phyloP scores from a whole-genome alignment of 2,113 vertebrate species.

The Rhinolophus ferrumequinum region DNA sequence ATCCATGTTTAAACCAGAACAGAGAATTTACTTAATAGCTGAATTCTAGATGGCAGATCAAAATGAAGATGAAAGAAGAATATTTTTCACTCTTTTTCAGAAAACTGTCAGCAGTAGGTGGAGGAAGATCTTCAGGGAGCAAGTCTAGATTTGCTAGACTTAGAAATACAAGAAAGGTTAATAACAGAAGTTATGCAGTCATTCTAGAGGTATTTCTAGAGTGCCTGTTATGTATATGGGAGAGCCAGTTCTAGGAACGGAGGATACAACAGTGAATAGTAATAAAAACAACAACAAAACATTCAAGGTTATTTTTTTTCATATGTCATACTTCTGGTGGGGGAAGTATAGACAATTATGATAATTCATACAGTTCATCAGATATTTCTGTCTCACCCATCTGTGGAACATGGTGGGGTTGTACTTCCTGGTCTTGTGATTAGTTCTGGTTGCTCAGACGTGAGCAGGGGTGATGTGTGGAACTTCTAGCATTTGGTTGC shows the following conservation, averaged over 20 bases:
- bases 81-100: conserved; percentile 51
- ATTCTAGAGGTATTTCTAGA: neutral
- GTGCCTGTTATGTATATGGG: neutral
- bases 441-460: neutral
- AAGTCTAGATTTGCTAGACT: neutral
- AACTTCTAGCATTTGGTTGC: neutral
- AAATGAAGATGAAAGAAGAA: conserved; percentile 49
- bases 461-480: neutral
- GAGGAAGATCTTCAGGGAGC: conserved; percentile 18
- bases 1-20: conserved; percentile 17
- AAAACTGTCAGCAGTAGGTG: conserved; percentile 36
- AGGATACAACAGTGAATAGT: neutral
- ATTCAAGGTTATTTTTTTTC: neutral
- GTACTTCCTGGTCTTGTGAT: neutral
- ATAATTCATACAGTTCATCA: neutral
- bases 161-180: neutral
- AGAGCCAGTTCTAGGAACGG: neutral
- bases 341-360: neutral
- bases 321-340: neutral
- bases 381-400: neutral
- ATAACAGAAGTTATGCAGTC: neutral
- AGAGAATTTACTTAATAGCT: conserved; percentile 34
- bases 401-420: neutral
- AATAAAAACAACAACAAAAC: neutral
- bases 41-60: conserved; percentile 51